Percentiles rank a stretch among this genome's conserved stretches.
phyloP scores from a whole-genome alignment of 2,888 invertebrate species.

The Rhogogaster chlorosoma region DNA sequence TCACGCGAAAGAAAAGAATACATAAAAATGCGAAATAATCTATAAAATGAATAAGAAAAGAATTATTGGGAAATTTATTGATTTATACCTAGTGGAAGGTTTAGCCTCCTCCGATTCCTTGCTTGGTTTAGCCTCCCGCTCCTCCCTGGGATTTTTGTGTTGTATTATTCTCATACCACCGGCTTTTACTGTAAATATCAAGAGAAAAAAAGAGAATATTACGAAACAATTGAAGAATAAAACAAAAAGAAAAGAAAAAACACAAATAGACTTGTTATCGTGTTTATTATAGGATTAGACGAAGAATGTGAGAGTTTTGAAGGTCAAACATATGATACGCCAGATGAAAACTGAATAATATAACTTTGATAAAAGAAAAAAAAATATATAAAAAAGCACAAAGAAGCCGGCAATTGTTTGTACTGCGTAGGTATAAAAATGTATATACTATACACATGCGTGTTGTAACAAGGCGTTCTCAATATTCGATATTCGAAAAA shows the following conservation, averaged over 20 bases:
- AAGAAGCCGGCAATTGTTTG: too few species aligned
- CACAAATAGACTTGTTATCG: neutral
- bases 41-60: neutral
- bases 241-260: conserved; percentile 31
- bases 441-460: neutral
- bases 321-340: neutral
- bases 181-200: conserved; percentile 86
- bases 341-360: neutral
- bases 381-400: neutral
- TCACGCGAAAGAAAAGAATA: neutral
- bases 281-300: neutral
- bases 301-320: neutral
- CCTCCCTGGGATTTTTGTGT: conserved; percentile 86
- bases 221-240: conserved; percentile 19
- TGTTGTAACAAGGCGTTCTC: neutral
- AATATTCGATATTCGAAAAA: neutral
- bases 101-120: conserved; percentile 76
- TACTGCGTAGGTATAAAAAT: neutral
- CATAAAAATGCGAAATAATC: neutral
- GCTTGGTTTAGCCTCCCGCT: conserved; percentile 81
- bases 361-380: too few species aligned
- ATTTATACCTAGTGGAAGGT: conserved; percentile 82
- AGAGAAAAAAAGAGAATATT: conserved; percentile 28
- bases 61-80: neutral
- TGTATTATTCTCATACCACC: conserved; percentile 96